Conservation (phyloP, 2,797 vertebrate species). For the Crax fasciolata region DNA sequence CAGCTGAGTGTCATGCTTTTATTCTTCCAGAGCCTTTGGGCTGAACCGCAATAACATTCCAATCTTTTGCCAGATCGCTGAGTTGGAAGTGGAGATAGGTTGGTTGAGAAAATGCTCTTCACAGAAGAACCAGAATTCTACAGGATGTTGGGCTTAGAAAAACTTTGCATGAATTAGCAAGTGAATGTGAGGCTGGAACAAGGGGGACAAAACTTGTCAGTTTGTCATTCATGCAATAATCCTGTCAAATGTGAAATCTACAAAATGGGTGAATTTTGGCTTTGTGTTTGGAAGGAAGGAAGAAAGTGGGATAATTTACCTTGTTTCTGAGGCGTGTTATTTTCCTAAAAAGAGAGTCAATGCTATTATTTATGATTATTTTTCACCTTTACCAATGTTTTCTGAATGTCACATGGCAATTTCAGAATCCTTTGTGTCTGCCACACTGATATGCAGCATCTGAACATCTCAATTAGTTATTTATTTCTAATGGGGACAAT, state of each 20-base stretch:
- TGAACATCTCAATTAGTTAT: neutral
- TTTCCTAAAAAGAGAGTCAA: neutral
- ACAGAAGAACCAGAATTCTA: constrained; percentile 55
- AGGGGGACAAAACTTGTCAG: constrained; percentile 63
- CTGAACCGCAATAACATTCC: neutral
- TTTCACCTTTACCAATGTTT: neutral
- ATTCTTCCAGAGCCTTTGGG: constrained; percentile 7
- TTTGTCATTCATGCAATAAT: constrained; percentile 48
- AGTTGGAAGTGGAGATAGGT: constrained; percentile 29
- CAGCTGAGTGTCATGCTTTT: neutral
- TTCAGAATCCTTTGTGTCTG: neutral
- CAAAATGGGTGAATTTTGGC: constrained; percentile 39
- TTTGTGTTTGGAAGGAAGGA: constrained; percentile 11
- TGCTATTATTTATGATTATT: neutral
- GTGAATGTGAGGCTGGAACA: constrained; percentile 60
- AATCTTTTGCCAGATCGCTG: neutral
- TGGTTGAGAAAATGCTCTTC: constrained; percentile 38
- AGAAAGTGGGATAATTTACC: neutral
- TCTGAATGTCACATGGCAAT: neutral
- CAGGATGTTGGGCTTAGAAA: constrained; percentile 37
- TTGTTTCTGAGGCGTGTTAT: neutral
- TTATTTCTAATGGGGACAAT: neutral
- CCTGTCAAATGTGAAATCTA: constrained; percentile 8
- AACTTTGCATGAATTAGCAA: constrained; percentile 73
- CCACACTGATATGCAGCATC: neutral